These are phyloP conservation scores for Pithys albifrons DNA, from an alignment of 2,113 vertebrate genomes.

Conservation along the genomic window DNA sequence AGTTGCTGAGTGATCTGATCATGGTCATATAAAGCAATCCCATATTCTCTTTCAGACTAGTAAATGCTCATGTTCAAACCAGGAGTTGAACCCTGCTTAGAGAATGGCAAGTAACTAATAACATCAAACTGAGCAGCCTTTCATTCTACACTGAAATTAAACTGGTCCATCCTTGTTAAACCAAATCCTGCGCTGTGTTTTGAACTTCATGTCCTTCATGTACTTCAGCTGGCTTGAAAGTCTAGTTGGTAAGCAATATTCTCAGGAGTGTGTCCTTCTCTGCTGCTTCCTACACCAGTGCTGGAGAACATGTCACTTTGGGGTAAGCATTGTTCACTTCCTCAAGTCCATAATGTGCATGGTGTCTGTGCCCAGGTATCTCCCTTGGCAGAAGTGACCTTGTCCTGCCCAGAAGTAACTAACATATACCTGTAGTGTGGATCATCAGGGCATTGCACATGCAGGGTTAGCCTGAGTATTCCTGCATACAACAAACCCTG, in stretches of 20 bases:
- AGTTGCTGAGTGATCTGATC: background rate
- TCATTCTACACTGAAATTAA: background rate
- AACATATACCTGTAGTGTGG: too few species aligned
- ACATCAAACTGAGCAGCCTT: background rate
- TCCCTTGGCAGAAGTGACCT: background rate
- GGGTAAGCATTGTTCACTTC: background rate
- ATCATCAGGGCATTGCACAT: background rate
- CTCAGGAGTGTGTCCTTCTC: background rate
- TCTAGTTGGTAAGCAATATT: background rate
- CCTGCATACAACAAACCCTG: background rate
- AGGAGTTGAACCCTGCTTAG: background rate
- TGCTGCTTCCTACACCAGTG: background rate
- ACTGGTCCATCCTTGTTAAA: background rate
- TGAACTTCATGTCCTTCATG: background rate
- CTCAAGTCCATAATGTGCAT: background rate
- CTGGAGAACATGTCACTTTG: background rate
- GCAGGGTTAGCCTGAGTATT: background rate
- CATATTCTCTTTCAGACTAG: background rate
- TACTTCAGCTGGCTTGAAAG: background rate
- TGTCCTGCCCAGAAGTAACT: background rate
- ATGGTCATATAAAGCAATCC: background rate
- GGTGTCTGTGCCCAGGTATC: background rate
- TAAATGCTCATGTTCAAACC: background rate
- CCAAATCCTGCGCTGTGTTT: background rate
- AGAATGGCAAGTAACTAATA: background rate